Evolutionary conservation across 2,888 invertebrate genomes (phyloP), one percentile per base, ranked within the genome.

Genomic region (Drosophila anomelani): DNA sequence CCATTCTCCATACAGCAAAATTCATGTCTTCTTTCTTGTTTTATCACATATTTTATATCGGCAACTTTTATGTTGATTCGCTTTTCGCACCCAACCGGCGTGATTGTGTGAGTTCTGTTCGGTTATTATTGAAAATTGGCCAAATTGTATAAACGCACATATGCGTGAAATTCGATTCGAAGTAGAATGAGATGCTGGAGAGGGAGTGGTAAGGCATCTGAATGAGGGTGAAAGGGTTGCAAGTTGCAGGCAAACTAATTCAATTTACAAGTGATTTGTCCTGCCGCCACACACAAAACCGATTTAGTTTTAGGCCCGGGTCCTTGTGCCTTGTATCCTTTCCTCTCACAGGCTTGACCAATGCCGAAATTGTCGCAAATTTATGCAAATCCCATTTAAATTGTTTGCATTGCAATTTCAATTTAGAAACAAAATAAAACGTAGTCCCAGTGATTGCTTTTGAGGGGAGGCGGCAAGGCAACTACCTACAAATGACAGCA

Each of bases 161-260:
- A 90, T 91, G 91, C 91, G 91, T 91, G 90, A 91, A 91, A 91
- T 91, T 91, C 86, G 91, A 91, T 91, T 91, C 85, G 60, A 47
- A 38, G 36, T 49, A 56, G 77, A 75, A 77, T 71, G 79, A 39
- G 73, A 15, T 38, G 39, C 17, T 9, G n/a, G 9, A n/a, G 53
- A 32, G 41, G 15, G 15, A 47, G 9, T 46, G 44, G 55, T 29
- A 39, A 23, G 26, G n/a, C 34, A 20, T 23, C 32, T 51, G 54
- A 53, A 51, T 70, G 70, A 41, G 55, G 62, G 59, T 43, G 60
- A 84, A 89, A 84, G 87, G 89, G 89, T 84, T 87, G 70, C 70
- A 71, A 46, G 67, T 63, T 76, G 74, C 77, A 73, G 58, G 77
- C 68, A 58, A 81, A 85, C 85, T 86, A 86, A 89, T 86, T 89